These are phyloP conservation scores for Sesia bembeciformis DNA, from an alignment of 2,888 invertebrate species.

Conservation along the genomic window DNA sequence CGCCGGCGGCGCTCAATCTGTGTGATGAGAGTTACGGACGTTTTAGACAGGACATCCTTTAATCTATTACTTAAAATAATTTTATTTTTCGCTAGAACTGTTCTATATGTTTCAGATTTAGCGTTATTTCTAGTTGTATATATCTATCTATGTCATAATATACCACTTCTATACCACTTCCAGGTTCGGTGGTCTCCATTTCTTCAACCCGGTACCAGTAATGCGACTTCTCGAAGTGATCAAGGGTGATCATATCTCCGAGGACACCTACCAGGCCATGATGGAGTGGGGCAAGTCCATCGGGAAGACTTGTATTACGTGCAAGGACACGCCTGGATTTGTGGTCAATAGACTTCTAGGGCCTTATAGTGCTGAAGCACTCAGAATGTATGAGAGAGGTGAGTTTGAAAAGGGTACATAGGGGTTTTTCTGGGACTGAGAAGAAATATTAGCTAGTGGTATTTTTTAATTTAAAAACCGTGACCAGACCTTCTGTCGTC, in stretches of 20 bases:
- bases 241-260: conserved; percentile 78
- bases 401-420: conserved; percentile 1
- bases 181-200: conserved; percentile 84
- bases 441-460: not conserved
- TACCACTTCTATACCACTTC: not conserved
- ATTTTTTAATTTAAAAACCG: not conserved
- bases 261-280: conserved; percentile 77
- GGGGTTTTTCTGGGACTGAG: not conserved
- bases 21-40: no score
- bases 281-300: conserved; percentile 82
- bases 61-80: no score
- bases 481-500: not conserved
- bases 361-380: conserved; percentile 82
- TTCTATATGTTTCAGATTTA: no score
- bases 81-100: no score
- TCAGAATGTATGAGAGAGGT: conserved; percentile 82
- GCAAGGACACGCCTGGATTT: conserved; percentile 89
- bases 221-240: conserved; percentile 88
- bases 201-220: conserved; percentile 88
- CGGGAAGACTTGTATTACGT: conserved; percentile 82
- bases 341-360: conserved; percentile 86
- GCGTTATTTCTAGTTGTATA: no score
- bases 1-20: no score
- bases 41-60: no score
- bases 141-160: no score